phyloP scores from a whole-genome alignment of 2,888 invertebrate species.

The Petrolisthes manimaculis region DNA sequence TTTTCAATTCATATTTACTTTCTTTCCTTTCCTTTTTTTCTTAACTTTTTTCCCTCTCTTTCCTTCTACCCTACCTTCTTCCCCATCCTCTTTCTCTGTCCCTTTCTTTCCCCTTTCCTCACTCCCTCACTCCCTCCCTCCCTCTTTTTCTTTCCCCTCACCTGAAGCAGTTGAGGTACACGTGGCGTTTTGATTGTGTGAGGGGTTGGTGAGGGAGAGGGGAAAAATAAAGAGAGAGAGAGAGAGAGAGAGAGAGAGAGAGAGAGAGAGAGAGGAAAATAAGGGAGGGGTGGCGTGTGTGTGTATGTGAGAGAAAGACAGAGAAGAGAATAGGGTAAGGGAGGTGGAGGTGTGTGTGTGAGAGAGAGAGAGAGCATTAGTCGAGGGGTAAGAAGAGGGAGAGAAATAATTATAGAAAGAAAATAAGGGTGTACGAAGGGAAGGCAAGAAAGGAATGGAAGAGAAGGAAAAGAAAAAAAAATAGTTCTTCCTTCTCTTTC shows the following conservation, averaged over 20 bases:
- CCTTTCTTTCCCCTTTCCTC: neutral
- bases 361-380: neutral
- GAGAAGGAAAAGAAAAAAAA: too few species aligned
- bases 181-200: neutral
- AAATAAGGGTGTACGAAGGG: neutral
- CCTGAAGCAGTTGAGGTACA: neutral
- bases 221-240: neutral
- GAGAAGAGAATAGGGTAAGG: too few species aligned
- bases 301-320: neutral
- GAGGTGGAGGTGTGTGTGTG: neutral
- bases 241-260: neutral
- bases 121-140: neutral
- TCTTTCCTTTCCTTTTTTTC: neutral
- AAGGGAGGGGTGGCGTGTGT: too few species aligned
- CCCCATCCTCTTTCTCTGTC: slow-evolving; percentile 17
- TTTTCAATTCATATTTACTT: neutral
- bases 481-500: too few species aligned
- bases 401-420: neutral
- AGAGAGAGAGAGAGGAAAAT: neutral
- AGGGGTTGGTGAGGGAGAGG: neutral
- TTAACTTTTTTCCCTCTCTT: neutral
- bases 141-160: slow-evolving; percentile 2
- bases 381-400: neutral
- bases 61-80: neutral
- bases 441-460: too few species aligned